Evolutionary conservation across 2,113 vertebrate genomes (phyloP).

Genomic region (Pogonocichla stellata): DNA sequence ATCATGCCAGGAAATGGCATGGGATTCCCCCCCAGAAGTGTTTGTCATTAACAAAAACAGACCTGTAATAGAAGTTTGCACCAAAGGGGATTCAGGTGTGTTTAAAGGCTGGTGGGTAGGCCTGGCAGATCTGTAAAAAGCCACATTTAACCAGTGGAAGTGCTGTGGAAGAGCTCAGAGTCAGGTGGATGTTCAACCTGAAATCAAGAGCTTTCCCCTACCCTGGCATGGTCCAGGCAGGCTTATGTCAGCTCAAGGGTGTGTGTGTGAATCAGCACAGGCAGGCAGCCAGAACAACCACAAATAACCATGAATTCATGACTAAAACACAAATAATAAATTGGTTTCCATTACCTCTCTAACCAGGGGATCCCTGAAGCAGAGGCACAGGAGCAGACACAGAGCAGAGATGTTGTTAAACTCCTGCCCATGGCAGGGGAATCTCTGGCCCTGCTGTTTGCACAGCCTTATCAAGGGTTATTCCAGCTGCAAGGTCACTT

Average conservation of each 20-base stretch:
- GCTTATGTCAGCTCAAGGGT: background rate
- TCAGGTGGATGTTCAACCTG: background rate
- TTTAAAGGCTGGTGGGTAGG: background rate
- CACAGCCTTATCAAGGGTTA: background rate
- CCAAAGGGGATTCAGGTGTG: background rate
- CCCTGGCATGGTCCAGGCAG: rapidly evolving
- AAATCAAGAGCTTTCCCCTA: background rate
- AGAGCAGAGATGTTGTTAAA: background rate
- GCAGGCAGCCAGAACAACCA: background rate
- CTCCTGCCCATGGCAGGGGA: background rate
- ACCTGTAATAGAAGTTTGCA: background rate
- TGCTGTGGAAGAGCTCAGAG: background rate
- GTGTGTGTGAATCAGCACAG: background rate
- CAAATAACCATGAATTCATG: background rate
- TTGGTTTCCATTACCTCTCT: background rate
- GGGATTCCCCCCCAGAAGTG: background rate
- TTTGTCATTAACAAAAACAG: background rate
- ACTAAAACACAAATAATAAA: background rate
- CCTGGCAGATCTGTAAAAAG: background rate
- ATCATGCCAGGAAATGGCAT: background rate
- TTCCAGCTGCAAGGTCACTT: background rate
- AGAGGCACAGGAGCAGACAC: background rate
- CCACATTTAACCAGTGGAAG: background rate
- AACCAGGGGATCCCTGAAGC: background rate
- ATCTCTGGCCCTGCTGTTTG: background rate